A percentile compares a stretch with the other conserved stretches of the same genome.
phyloP scores from a whole-genome alignment of 2,888 invertebrate species.

The Drosophila pseudotakahashii region DNA sequence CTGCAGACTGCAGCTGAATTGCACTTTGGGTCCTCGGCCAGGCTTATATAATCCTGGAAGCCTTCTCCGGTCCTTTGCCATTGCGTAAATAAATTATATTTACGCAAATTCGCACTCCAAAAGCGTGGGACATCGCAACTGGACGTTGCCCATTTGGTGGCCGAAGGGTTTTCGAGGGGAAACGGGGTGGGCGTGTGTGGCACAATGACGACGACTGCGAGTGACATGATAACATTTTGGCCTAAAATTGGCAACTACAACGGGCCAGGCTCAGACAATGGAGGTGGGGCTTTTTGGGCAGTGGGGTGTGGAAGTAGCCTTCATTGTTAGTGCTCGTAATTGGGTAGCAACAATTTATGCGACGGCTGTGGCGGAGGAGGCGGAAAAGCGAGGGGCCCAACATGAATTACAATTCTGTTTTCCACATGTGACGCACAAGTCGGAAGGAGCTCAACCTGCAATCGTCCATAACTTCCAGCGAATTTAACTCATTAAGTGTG shows the following conservation, averaged over 20 bases:
- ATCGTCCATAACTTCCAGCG: background rate
- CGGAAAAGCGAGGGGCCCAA: constrained; percentile 26
- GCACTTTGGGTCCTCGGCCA: constrained; percentile 28
- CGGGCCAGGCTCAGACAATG: constrained; percentile 38
- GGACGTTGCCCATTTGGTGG: constrained; percentile 3
- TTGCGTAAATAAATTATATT: constrained; percentile 76
- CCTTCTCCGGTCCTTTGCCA: constrained; percentile 36
- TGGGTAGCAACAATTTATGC: constrained; percentile 80
- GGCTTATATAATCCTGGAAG: constrained; percentile 60
- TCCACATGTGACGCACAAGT: constrained; percentile 57
- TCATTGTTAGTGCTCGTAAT: constrained; percentile 77
- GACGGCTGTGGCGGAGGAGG: constrained; percentile 21
- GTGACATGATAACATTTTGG: constrained; percentile 79
- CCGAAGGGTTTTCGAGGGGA: constrained; percentile 1
- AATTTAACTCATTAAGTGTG: constrained; percentile 5
- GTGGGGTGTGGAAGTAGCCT: constrained; percentile 17
- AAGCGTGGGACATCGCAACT: constrained; percentile 43
- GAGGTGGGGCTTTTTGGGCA: constrained; percentile 1
- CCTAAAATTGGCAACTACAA: constrained; percentile 80
- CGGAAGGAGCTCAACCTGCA: constrained; percentile 51
- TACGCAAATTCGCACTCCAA: constrained; percentile 78
- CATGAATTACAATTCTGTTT: constrained; percentile 69
- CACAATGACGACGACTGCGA: constrained; percentile 70
- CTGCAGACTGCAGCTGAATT: constrained; percentile 27
- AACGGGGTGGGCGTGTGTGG: constrained; percentile 32